Base-by-base conservation (phyloP, 2,113 vertebrate species). In the Pterocles gutturalis region DNA sequence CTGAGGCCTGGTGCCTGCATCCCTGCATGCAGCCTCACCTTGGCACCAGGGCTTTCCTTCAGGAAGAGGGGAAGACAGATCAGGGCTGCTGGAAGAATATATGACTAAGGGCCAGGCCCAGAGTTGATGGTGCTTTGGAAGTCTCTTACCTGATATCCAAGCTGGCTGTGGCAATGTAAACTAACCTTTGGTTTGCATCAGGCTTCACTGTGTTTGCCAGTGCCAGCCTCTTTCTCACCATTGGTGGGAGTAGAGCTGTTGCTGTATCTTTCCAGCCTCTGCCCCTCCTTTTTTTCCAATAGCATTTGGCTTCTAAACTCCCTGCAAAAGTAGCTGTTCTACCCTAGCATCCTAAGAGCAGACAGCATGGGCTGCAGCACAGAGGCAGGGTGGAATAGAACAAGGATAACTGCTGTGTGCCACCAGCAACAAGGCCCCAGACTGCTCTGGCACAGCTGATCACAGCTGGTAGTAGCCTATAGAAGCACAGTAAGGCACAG, bases 251-350 rank as follows among this genome's bases (percentile, higher is more conserved):
- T 41, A 57, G 16, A 86, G 46, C 67, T 78, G 4, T 25, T 64
- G 7, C 25, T 76, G 1, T 29, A 5, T 65, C 2, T 41, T 83
- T 61, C 3, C 7, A 60, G 22, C 5, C 24, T 22, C 7, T 45
- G 10, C 17, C 10, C 6, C 1, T 0, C 2, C 3, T 2, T 31
- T 28, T 46, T 62, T 38, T 36, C 5, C 26, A 13, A 4, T 49
- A 71, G 57, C 7, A 48, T 53, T 51, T 46, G 41, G 18, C 28
- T 86, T 10, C 20, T 61, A 17, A 60, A 26, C 14, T 65, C 9
- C 18, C 17, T 46, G 18, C 16, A 38, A 34, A 21, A 75, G 15
- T 15, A 43, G 51, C 31, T 79, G 2, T 58, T 89, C n/a, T 51
- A 6, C 26, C 38, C 10, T 10, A 34, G 31, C 13, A 31, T 17